These are phyloP conservation scores for Macrosteles quadrilineatus DNA, from an alignment of 1,140 invertebrate genomes.

Conservation along the genomic window DNA sequence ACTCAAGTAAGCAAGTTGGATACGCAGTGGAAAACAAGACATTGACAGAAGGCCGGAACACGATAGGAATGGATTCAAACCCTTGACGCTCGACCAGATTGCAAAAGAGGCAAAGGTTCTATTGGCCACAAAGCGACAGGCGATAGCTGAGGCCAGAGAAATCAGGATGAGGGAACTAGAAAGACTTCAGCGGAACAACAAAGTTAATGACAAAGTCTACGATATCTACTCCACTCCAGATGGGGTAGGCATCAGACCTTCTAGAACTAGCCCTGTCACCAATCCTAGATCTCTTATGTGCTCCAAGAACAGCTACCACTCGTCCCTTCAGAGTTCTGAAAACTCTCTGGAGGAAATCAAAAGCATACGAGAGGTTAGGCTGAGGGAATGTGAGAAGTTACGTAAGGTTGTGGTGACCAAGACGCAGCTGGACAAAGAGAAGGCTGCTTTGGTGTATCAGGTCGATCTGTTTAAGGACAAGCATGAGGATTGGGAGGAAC, in stretches of 20 bases:
- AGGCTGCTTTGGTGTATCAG: constrained; percentile 92
- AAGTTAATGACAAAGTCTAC: constrained; percentile 84
- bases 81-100: too few species aligned
- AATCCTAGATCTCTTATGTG: constrained; percentile 31
- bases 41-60: too few species aligned
- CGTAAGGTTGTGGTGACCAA: constrained; percentile 97
- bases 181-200: constrained; percentile 90
- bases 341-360: constrained; percentile 78
- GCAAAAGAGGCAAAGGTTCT: constrained; percentile 93
- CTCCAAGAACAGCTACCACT: constrained; percentile 60
- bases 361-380: constrained; percentile 74
- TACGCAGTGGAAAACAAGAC: too few species aligned
- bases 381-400: constrained; percentile 93
- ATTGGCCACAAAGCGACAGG: constrained; percentile 86
- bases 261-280: constrained; percentile 48
- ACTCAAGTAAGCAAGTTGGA: too few species aligned
- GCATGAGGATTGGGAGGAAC: constrained; percentile 92
- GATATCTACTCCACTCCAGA: constrained; percentile 68
- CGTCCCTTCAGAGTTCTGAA: constrained; percentile 79
- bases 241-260: constrained; percentile 51
- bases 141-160: constrained; percentile 91
- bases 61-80: too few species aligned
- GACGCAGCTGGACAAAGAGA: constrained; percentile 98
- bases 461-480: constrained; percentile 96
- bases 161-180: constrained; percentile 95